Base-by-base conservation (phyloP, 2,113 vertebrate genomes). In the Lipotes vexillifer region DNA sequence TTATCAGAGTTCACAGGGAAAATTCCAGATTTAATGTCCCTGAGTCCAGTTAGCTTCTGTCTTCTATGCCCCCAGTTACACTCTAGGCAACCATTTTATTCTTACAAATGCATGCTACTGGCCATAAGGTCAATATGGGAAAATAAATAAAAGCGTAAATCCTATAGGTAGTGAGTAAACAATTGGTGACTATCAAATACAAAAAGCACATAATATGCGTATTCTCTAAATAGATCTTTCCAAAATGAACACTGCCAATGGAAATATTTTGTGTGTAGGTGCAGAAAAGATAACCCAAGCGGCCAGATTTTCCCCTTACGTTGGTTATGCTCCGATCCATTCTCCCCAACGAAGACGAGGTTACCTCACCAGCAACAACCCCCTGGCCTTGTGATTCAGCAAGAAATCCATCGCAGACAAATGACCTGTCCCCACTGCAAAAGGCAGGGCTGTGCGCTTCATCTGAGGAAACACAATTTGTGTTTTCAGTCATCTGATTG, bases 301-400 rank as follows among this genome's bases (percentile, higher is more conserved):
- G 13, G 65, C 27, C 55, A 46, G 33, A 66, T 89, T 80, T 21
- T 94, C 20, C 41, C 17, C 3, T 92, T 4, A 17, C 44, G 49
- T 27, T 44, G 7, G 2, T 20, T 21, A 15, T 71, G 63, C 84
- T 92, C 41, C 59, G 88, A 13, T 5, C 57, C 71, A 46, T 69
- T 93, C 90, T 72, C 38, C n/a, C 29, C 78, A 41, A 31, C 4
- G 11, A 52, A 52, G 52, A 59, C 13, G 63, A 84, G n/a, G 98
- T 98, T 98, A 99, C 99, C 99, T 99, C 99, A 98, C 99, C 99
- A 20, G 98, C 98, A 38, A 99, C 97, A 97, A 99, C 99, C 96
- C 97, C 72, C 99, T 99, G 89, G 99, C 99, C 98, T 99, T 99
- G 90, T 99, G 99, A 95, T 96, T 98, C 17, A 99, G 98, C 94